Evolutionary conservation across 1,140 invertebrate genomes (phyloP).

Genomic region (Arion vulgaris): DNA sequence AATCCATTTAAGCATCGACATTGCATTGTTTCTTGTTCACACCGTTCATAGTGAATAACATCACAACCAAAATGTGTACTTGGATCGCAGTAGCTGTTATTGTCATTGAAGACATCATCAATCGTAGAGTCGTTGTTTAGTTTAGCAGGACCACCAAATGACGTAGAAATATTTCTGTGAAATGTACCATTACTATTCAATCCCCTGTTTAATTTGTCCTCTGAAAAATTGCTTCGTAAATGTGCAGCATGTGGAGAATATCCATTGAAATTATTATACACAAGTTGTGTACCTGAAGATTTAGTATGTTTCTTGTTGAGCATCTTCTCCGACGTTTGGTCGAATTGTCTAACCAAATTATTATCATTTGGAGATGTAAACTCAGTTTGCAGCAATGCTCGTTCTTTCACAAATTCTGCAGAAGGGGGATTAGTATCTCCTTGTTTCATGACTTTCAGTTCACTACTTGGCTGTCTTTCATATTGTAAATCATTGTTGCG

Average conservation of each 20-base stretch:
- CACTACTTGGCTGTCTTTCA: background rate
- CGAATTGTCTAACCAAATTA: background rate
- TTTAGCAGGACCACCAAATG: background rate
- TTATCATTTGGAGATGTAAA: background rate
- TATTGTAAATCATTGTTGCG: background rate
- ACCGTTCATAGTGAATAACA: slow-evolving; percentile 22
- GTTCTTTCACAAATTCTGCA: background rate
- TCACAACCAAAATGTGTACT: slow-evolving; percentile 15
- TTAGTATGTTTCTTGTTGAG: background rate
- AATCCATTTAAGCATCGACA: slow-evolving; percentile 17
- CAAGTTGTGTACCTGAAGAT: background rate
- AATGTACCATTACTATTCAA: background rate
- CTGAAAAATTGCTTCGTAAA: background rate
- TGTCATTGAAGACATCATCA: background rate
- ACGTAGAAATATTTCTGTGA: background rate
- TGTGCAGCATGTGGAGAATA: background rate
- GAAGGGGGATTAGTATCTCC: background rate
- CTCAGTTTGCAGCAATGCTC: background rate
- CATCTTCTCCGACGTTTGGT: background rate
- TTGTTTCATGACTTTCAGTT: background rate
- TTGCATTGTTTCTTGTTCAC: background rate
- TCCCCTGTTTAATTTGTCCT: background rate
- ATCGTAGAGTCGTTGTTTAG: background rate
- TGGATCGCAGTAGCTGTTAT: slow-evolving; percentile 11
- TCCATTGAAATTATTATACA: background rate